A percentile compares a stretch with the other conserved stretches of the same genome.
Conservation (phyloP, 2,113 vertebrate genomes). For the Panurus biarmicus region DNA sequence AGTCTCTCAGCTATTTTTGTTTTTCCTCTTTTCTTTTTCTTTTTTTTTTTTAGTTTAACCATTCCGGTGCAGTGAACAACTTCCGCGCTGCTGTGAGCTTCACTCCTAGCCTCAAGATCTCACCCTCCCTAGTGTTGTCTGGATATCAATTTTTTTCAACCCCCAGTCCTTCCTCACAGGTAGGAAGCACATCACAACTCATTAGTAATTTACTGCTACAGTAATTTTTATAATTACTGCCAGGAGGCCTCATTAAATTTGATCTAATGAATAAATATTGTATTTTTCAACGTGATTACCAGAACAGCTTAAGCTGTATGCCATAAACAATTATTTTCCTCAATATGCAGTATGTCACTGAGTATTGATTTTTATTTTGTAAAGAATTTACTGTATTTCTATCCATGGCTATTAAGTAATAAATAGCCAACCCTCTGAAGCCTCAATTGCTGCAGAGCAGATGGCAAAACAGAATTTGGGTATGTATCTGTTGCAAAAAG, state of each 20-base stretch:
- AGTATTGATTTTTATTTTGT: constrained; percentile 91
- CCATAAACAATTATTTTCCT: constrained; percentile 99
- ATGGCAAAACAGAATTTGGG: neutral
- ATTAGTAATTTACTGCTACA: constrained; percentile 99
- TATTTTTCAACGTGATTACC: constrained; percentile 99
- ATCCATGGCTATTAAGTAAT: constrained; percentile 49
- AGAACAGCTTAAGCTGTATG: constrained; percentile 99
- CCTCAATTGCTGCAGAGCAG: constrained; percentile 4
- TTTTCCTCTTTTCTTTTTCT: neutral
- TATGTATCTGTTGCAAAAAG: neutral
- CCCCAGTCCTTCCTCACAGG: constrained; percentile 96
- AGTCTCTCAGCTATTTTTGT: neutral
- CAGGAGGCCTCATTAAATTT: constrained; percentile 99
- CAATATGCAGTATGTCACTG: constrained; percentile 94
- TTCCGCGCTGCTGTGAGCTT: constrained; percentile 73
- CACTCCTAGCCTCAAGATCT: constrained; percentile 81
- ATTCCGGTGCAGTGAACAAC: constrained; percentile 76
- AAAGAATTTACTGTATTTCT: constrained; percentile 70
- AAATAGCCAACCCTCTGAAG: constrained; percentile 30
- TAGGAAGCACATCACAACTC: constrained; percentile 88
- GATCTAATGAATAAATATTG: constrained; percentile 99
- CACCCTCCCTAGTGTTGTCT: constrained; percentile 84
- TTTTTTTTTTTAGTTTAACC: constrained; percentile 22
- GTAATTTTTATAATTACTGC: constrained; percentile 99
- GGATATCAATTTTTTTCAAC: constrained; percentile 92